Evolutionary conservation across 2,888 invertebrate species (phyloP).

Genomic region (Caenorhabditis japonica): DNA sequence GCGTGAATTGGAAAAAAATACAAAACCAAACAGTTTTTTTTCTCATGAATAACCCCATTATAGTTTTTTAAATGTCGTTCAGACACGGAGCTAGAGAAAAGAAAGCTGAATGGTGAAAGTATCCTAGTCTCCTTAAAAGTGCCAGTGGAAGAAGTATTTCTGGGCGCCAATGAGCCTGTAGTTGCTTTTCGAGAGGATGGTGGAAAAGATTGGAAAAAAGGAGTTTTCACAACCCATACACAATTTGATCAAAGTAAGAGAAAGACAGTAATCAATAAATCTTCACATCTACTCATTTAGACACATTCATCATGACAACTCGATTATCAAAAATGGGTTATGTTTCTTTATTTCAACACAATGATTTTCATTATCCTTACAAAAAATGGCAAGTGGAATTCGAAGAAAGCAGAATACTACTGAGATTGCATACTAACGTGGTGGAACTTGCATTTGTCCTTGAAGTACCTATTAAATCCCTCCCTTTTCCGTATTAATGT

Average conservation of each 20-base stretch:
- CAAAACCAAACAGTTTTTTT: too few relatives aligned
- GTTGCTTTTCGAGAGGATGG: conserved; percentile 60
- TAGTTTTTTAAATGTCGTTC: neutral
- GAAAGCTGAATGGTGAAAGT: conserved; percentile 53
- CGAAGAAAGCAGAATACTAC: conserved; percentile 40
- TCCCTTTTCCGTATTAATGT: too few relatives aligned
- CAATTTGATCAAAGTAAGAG: conserved; percentile 64
- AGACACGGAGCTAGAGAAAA: conserved; percentile 53
- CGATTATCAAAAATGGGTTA: conserved; percentile 61
- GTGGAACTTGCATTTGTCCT: conserved; percentile 61
- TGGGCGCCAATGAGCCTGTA: conserved; percentile 60
- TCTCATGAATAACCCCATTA: too few relatives aligned
- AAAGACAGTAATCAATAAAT: neutral
- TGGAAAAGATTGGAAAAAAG: conserved; percentile 59
- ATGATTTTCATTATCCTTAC: conserved; percentile 65
- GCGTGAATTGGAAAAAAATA: too few relatives aligned
- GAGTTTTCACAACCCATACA: conserved; percentile 63
- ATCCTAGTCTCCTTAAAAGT: conserved; percentile 59
- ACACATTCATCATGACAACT: conserved; percentile 59
- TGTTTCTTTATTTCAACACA: conserved; percentile 60
- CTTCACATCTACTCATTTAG: conserved; percentile 22
- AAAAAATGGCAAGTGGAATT: conserved; percentile 60
- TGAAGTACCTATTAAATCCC: conserved; percentile 25
- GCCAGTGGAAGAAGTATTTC: conserved; percentile 63
- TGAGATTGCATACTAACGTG: conserved; percentile 57